A percentile compares a stretch with the other conserved stretches of the same genome.
These are phyloP conservation scores for Lepilemur septentrionalis DNA, from an alignment of 2,797 vertebrate genomes.

Conservation along the genomic window DNA sequence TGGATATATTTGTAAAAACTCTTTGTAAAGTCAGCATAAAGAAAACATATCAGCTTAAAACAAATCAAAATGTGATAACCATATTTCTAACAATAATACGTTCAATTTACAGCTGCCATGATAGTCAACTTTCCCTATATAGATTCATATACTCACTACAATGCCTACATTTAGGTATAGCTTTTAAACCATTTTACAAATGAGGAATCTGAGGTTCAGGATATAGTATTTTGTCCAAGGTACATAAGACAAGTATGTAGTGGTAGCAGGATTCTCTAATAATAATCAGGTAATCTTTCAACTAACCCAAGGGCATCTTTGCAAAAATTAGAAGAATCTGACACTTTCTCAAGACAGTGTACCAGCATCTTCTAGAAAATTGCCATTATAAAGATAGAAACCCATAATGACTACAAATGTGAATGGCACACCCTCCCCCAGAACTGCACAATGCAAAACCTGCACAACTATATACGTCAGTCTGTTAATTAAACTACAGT, in stretches of 20 bases:
- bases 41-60: neutral
- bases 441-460: neutral
- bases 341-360: slow-evolving; percentile 26
- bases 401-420: neutral
- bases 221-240: neutral
- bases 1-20: neutral
- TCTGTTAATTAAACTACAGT: neutral
- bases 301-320: neutral
- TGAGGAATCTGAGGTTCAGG: neutral
- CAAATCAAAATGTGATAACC: neutral
- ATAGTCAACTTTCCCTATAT: neutral
- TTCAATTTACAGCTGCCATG: neutral
- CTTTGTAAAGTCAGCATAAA: neutral
- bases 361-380: slow-evolving; percentile 42
- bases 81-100: neutral
- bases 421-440: neutral
- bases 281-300: neutral
- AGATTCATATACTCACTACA: neutral
- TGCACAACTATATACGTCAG: neutral
- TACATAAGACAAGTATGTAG: neutral
- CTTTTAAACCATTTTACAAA: neutral
- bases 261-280: neutral
- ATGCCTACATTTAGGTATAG: neutral
- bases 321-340: slow-evolving; percentile 1
- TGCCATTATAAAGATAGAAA: slow-evolving; percentile 1